Percentiles rank a stretch among this genome's conserved stretches.
Evolutionary conservation across 2,797 vertebrate species (phyloP).

Genomic region (Manis crassicaudata): DNA sequence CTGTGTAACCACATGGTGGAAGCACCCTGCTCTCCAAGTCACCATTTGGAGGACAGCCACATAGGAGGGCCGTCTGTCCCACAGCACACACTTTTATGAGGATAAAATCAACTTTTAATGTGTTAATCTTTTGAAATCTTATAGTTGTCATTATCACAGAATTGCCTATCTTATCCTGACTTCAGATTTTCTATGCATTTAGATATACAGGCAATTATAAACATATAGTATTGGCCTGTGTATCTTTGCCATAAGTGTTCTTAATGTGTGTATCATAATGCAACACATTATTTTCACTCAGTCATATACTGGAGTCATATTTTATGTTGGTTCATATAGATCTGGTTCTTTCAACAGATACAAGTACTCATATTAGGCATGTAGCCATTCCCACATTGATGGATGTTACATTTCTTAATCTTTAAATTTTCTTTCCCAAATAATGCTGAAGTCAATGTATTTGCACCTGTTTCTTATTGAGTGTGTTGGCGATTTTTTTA

Average conservation of each 20-base stretch:
- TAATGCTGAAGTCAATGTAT: background rate
- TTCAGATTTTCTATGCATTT: slow-evolving; percentile 21
- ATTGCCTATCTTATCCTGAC: background rate
- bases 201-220: background rate
- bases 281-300: background rate
- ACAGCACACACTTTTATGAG: background rate
- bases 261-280: background rate
- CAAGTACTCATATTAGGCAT: background rate
- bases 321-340: background rate
- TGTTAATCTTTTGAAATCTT: background rate
- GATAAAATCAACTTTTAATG: background rate
- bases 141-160: background rate
- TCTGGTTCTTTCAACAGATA: background rate
- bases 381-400: background rate
- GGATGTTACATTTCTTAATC: background rate
- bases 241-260: background rate
- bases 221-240: background rate
- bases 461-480: background rate
- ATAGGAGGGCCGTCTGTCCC: background rate
- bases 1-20: background rate
- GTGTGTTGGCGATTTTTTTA: background rate
- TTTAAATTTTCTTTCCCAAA: background rate
- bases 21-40: background rate
- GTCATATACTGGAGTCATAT: background rate
- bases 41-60: background rate